phyloP scores from a whole-genome alignment of 2,797 vertebrate genomes.

The Mus caroli region DNA sequence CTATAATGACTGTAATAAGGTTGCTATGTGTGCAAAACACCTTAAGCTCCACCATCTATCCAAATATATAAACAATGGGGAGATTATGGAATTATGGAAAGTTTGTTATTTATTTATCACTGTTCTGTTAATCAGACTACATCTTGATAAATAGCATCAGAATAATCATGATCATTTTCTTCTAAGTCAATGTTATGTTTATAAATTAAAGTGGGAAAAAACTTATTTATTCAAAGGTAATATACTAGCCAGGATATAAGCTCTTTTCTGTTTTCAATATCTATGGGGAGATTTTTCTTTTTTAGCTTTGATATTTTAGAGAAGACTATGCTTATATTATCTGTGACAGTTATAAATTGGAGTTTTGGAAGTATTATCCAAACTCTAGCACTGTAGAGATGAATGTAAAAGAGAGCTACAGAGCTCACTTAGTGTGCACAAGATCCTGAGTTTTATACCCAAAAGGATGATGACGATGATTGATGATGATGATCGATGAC shows the following conservation, averaged over 20 bases:
- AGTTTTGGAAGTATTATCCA: conserved; percentile 65
- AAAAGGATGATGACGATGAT: not conserved
- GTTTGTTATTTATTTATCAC: not conserved
- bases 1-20: not conserved
- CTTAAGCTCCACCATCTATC: not conserved
- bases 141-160: conserved; percentile 75
- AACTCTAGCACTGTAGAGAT: conserved; percentile 64
- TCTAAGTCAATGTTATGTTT: conserved; percentile 76
- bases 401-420: too few relatives aligned
- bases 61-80: not conserved
- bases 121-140: not conserved
- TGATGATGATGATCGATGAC: too few relatives aligned
- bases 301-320: not conserved
- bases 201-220: conserved; percentile 81
- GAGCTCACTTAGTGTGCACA: not conserved
- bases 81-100: not conserved
- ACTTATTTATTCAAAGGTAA: conserved; percentile 77
- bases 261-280: conserved; percentile 77
- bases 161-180: conserved; percentile 76
- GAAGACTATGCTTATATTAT: conserved; percentile 65
- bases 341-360: conserved; percentile 70
- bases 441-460: not conserved
- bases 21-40: not conserved
- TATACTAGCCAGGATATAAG: conserved; percentile 71
- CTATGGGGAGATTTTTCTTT: not conserved